A percentile compares a stretch with the other conserved stretches of the same genome.
Evolutionary conservation across 1,140 invertebrate species (phyloP).

Genomic region (Gonioctena quinquepunctata): DNA sequence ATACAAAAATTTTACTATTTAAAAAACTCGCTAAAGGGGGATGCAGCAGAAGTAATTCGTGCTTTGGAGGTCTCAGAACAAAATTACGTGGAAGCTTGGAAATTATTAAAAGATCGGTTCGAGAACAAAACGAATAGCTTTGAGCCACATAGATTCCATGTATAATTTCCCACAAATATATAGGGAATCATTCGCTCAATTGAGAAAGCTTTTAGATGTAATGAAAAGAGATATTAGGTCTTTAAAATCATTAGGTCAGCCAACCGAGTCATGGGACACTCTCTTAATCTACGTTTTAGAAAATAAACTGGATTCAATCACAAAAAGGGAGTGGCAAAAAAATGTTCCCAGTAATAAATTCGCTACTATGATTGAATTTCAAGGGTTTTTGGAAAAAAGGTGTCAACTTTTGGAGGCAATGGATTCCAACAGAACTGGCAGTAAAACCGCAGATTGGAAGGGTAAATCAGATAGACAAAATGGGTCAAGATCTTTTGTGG

Average conservation of each 20-base stretch:
- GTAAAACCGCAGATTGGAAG: not conserved
- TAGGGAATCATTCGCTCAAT: not conserved
- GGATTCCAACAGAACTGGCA: not conserved
- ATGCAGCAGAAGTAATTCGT: slow-evolving; percentile 17
- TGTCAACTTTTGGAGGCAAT: not conserved
- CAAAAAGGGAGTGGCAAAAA: not conserved
- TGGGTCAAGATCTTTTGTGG: not conserved
- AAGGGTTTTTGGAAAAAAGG: not conserved
- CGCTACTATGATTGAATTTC: not conserved
- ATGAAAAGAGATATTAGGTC: not conserved
- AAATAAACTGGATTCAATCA: not conserved
- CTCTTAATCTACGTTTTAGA: not conserved
- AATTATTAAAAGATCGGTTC: slow-evolving; percentile 12
- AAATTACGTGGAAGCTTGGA: slow-evolving; percentile 23
- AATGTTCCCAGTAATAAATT: not conserved
- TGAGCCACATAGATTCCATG: slow-evolving; percentile 11
- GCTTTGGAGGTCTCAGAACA: slow-evolving; percentile 15
- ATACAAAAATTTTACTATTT: slow-evolving; percentile 29
- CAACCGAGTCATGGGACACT: not conserved
- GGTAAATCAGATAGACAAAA: not conserved
- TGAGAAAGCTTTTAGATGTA: not conserved
- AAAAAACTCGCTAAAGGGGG: slow-evolving; percentile 1
- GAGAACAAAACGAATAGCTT: slow-evolving; percentile 20
- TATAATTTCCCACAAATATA: not conserved
- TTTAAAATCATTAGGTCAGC: not conserved